Evolutionary conservation across 1,140 invertebrate genomes (phyloP).

Genomic region (Sitodiplosis mosellana): DNA sequence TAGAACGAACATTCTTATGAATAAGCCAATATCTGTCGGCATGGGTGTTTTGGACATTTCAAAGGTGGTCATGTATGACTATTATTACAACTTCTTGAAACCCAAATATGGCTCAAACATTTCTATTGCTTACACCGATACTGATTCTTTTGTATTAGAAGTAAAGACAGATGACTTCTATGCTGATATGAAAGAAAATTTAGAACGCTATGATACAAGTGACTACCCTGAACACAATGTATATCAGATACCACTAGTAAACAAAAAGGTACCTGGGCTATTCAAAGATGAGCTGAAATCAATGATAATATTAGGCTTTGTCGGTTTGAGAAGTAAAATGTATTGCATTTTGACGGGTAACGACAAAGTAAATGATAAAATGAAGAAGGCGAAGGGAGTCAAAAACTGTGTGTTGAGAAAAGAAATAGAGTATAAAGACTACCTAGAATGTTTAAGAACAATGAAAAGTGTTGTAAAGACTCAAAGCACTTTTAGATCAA

Average conservation of each 20-base stretch:
- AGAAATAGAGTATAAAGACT: constrained; percentile 8
- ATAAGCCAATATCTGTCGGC: constrained; percentile 26
- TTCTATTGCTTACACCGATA: constrained; percentile 23
- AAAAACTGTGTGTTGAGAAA: constrained; percentile 5
- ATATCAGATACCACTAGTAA: constrained; percentile 7
- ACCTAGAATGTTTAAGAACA: constrained; percentile 10
- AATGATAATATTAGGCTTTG: too few relatives aligned
- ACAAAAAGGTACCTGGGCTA: constrained; percentile 16
- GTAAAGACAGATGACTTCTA: constrained; percentile 25
- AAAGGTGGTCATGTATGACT: constrained; percentile 22
- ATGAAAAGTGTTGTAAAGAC: constrained; percentile 6
- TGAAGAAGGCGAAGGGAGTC: constrained; percentile 9
- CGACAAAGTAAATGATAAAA: not conserved
- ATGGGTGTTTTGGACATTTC: constrained; percentile 23
- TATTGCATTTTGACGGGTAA: too few relatives aligned
- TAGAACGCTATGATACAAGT: constrained; percentile 16
- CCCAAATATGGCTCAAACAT: constrained; percentile 15
- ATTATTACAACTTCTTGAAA: constrained; percentile 12
- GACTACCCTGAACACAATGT: constrained; percentile 12
- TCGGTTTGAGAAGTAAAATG: not conserved
- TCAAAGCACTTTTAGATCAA: constrained; percentile 13
- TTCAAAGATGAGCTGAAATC: constrained; percentile 13
- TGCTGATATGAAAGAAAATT: constrained; percentile 18
- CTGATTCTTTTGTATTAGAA: constrained; percentile 24
- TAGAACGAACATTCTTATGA: constrained; percentile 15